Percentiles rank a stretch among this genome's conserved stretches.
Evolutionary conservation across 2,113 vertebrate genomes (phyloP).

Genomic region (Morphnarchus princeps): DNA sequence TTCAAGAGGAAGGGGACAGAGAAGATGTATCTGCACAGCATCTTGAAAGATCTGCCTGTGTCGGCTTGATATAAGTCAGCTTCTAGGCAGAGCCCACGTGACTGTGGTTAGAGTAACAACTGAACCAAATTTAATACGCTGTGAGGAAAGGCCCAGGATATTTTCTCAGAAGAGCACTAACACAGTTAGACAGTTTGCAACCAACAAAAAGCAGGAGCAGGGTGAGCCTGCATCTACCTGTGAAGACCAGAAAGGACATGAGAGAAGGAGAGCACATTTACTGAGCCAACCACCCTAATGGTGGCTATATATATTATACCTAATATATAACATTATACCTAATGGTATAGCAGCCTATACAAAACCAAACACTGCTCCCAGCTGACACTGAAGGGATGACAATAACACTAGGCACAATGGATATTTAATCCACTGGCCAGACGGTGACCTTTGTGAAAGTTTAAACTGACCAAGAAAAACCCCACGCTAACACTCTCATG

Average conservation of each 20-base stretch:
- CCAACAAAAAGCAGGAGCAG: background rate
- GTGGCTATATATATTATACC: no score
- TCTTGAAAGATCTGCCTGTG: background rate
- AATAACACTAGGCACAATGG: background rate
- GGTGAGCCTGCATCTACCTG: background rate
- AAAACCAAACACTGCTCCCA: background rate
- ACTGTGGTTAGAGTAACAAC: background rate
- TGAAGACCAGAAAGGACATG: background rate
- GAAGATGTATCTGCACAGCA: background rate
- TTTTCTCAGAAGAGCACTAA: background rate
- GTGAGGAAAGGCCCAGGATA: background rate
- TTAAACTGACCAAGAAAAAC: background rate
- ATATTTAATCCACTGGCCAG: background rate
- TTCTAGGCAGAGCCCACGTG: background rate
- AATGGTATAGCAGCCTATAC: background rate
- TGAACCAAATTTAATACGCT: background rate
- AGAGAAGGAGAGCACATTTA: background rate
- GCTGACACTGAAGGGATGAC: background rate
- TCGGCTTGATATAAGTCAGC: background rate
- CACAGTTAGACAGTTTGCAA: background rate
- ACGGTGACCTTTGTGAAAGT: background rate
- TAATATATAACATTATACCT: no score
- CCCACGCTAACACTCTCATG: fast-evolving
- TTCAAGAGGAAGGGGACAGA: background rate
- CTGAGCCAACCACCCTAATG: background rate